Conservation (phyloP, 1,140 invertebrate species). For the Armadillidium nasatum region DNA sequence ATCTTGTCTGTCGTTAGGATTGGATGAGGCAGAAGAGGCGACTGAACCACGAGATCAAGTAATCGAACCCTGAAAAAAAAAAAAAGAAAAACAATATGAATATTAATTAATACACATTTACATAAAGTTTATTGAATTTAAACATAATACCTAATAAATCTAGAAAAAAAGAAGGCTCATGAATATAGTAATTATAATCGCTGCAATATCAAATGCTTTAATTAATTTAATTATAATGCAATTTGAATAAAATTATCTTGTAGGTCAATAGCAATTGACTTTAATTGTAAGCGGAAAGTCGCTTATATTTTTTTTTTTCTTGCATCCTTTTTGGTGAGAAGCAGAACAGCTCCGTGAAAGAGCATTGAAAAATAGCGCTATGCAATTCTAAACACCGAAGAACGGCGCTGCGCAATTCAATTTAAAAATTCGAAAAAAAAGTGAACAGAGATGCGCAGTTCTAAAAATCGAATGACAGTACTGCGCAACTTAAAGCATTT, state of each 20-base stretch:
- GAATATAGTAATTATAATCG: neutral
- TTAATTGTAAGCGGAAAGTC: neutral
- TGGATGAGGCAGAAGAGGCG: neutral
- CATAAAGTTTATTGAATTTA: neutral
- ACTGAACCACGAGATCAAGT: neutral
- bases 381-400: too few relatives aligned
- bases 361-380: too few relatives aligned
- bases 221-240: neutral
- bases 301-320: neutral
- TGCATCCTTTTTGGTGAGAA: neutral
- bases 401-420: too few relatives aligned
- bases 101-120: too few relatives aligned
- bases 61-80: neutral
- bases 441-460: too few relatives aligned
- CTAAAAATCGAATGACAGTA: too few relatives aligned
- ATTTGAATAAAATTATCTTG: neutral
- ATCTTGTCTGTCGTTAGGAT: neutral
- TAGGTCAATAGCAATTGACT: neutral
- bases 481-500: too few relatives aligned
- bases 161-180: neutral
- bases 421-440: too few relatives aligned
- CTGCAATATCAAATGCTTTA: neutral
- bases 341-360: too few relatives aligned
- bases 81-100: neutral
- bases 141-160: neutral